Base-by-base conservation (phyloP, 2,888 invertebrate species). In the Mesorhabditis sp. region DNA sequence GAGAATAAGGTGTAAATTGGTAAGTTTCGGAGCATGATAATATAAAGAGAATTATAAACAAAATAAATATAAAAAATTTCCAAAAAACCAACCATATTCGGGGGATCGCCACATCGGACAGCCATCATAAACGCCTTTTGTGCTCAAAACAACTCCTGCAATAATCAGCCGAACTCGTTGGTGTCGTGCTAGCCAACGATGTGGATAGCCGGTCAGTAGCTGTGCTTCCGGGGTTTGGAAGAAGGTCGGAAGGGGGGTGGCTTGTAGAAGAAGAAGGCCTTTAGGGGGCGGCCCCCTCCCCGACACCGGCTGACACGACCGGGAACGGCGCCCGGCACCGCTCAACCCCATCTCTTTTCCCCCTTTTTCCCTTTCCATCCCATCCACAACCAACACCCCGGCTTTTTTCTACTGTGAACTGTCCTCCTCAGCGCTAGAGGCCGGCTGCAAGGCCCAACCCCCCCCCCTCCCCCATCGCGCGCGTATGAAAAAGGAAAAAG, bases 321-420 rank as follows among this genome's bases (percentile, higher is more conserved):
- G n/a, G 58, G 58, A 50, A 50, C 58, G 58, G 58, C 7, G 58
- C 58, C 58, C 58, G n/a, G 58, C 58, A 50, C 58, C 10, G n/a
- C 58, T 28, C 28, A 28, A 28, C 28, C 28, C 28, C 28, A 28
- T 28, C 28, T 28, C 28, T 28, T 28, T 28, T 2, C 28, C 28
- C 28, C 28, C 28, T 28, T 28, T 28, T 28, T 28, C 28, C 28
- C 28, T 28, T 28, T 28, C 28, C 28, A 28, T 28, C 28, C 28
- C 28, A 28, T 28, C 28, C 28, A 28, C 28, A 28, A 28, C 28
- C 28, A 28, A 28, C 28, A 28, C 28, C 28, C 28, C 28, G 28
- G 28, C 28, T 28, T 28, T 28, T 28, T 28, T 28, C 28, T 28
- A 28, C 28, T 28, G 28, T 28, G 28, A 28, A 28, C 28, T 28